Percentiles rank a stretch among this genome's conserved stretches.
These are phyloP conservation scores for Carterocephalus palaemon DNA, from an alignment of 2,888 invertebrate species.

Conservation along the genomic window DNA sequence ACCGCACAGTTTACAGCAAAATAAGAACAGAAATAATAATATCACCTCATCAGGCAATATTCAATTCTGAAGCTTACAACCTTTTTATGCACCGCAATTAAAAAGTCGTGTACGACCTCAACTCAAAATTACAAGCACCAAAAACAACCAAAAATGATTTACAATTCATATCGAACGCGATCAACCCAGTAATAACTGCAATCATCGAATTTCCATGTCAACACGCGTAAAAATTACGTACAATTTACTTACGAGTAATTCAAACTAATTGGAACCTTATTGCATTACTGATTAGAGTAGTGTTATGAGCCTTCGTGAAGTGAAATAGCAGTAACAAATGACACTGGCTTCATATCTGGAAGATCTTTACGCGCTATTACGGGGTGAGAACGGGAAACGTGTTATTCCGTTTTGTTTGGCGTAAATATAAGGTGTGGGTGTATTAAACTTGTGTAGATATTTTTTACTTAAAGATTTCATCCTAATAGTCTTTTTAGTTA, in stretches of 20 bases:
- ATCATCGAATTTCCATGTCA: constrained; percentile 69
- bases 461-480: not conserved
- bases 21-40: no score
- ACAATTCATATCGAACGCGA: constrained; percentile 51
- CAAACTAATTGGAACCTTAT: not conserved
- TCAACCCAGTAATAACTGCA: constrained; percentile 53
- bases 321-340: constrained; percentile 54
- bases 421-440: no score
- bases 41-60: constrained; percentile 2
- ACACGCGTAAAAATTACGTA: constrained; percentile 43
- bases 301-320: not conserved
- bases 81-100: constrained; percentile 17
- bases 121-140: constrained; percentile 21
- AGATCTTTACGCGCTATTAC: constrained; percentile 56
- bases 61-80: not conserved
- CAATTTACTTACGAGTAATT: not conserved
- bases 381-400: constrained; percentile 6
- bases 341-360: constrained; percentile 50
- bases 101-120: constrained; percentile 10
- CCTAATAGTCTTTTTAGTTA: no score
- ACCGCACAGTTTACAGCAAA: no score
- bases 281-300: not conserved
- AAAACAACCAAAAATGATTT: constrained; percentile 25
- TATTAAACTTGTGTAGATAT: not conserved
- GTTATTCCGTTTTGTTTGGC: constrained; percentile 8